Percentiles rank a stretch among this genome's conserved stretches.
These are phyloP conservation scores for Rynchops niger DNA, from an alignment of 2,113 vertebrate species.

Conservation along the genomic window DNA sequence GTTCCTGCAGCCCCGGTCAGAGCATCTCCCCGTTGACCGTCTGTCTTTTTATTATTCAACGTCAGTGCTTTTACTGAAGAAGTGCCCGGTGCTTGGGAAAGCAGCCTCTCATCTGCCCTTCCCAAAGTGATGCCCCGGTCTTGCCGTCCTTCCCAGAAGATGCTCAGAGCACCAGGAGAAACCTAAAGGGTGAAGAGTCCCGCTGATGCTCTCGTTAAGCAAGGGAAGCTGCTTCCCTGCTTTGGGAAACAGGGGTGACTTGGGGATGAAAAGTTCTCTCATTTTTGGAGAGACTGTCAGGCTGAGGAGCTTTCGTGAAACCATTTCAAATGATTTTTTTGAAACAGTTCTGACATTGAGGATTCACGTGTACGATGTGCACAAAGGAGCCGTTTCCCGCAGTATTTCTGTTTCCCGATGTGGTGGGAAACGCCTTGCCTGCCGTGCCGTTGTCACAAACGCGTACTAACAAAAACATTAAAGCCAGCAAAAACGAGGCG, in stretches of 20 bases:
- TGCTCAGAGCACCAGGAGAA: background rate
- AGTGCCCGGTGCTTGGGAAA: background rate
- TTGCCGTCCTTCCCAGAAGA: background rate
- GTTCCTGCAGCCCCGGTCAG: background rate
- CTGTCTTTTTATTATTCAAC: background rate
- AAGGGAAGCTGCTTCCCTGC: background rate
- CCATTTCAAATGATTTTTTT: constrained; percentile 14
- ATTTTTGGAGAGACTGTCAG: constrained; percentile 41
- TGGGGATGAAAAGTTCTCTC: constrained; percentile 19
- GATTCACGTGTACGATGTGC: background rate
- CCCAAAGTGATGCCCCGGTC: background rate
- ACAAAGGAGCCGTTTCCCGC: background rate
- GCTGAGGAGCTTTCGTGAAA: constrained; percentile 35
- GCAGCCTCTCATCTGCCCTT: background rate
- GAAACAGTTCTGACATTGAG: background rate
- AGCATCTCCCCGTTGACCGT: rapidly evolving
- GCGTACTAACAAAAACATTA: background rate
- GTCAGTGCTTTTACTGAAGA: background rate
- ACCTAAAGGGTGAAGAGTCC: background rate
- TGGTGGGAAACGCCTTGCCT: constrained; percentile 4
- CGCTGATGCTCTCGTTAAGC: background rate
- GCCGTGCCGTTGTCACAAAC: background rate
- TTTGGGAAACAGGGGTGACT: background rate
- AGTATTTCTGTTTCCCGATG: background rate
- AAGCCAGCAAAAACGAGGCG: background rate